A percentile compares a stretch with the other conserved stretches of the same genome.
Evolutionary conservation across 2,797 vertebrate genomes (phyloP).

Genomic region (Gouania willdenowi): DNA sequence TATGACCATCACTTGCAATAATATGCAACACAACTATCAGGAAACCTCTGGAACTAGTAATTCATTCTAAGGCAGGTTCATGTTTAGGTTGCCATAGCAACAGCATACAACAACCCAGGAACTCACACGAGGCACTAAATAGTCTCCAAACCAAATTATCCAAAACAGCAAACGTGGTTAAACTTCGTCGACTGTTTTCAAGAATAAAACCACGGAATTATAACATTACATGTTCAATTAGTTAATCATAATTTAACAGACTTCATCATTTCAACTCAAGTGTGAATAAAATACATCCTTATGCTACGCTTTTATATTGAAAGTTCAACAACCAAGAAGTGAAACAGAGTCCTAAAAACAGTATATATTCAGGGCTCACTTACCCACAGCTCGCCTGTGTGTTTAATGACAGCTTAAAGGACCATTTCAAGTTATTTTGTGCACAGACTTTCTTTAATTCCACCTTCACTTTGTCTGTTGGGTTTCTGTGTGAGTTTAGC

Average conservation of each 20-base stretch:
- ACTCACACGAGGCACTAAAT: background rate
- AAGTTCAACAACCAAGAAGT: too few relatives aligned
- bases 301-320: too few relatives aligned
- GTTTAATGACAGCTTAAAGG: slow-evolving; percentile 1
- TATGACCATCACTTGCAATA: too few relatives aligned
- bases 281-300: background rate
- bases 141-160: background rate
- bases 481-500: slow-evolving; percentile 51
- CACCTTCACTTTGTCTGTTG: slow-evolving; percentile 50
- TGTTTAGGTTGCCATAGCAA: background rate
- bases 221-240: too few relatives aligned
- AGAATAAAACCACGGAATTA: background rate
- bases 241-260: too few relatives aligned
- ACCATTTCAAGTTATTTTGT: slow-evolving; percentile 2
- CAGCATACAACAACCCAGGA: background rate
- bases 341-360: too few relatives aligned
- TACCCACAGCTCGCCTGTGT: slow-evolving; percentile 27
- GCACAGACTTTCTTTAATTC: slow-evolving; percentile 34
- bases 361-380: too few relatives aligned
- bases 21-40: too few relatives aligned
- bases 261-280: too few relatives aligned
- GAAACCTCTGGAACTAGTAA: too few relatives aligned
- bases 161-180: slow-evolving; percentile 17
- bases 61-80: too few relatives aligned
- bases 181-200: background rate